phyloP scores from a whole-genome alignment of 2,113 vertebrate genomes.

The Gallinago jamesoni region DNA sequence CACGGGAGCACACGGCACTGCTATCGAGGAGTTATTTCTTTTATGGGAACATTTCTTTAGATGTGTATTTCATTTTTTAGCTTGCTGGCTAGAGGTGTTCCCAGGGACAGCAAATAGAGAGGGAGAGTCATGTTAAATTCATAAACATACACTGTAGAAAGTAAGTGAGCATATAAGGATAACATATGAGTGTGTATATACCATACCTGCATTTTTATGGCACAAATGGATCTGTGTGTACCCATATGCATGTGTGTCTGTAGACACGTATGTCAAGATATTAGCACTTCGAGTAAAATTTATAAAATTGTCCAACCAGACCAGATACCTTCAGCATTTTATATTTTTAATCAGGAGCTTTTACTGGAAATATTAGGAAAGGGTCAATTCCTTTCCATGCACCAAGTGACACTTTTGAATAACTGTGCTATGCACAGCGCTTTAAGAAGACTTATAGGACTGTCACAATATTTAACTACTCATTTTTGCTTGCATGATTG shows the following conservation, averaged over 20 bases:
- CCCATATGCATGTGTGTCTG: not conserved
- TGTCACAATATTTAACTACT: conserved; percentile 74
- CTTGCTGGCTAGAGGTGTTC: conserved; percentile 30
- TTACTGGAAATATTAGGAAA: conserved; percentile 41
- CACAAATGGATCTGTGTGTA: not conserved
- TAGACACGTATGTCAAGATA: not conserved
- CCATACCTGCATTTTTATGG: conserved; percentile 16
- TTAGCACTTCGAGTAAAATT: conserved; percentile 21
- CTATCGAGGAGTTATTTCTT: conserved; percentile 4
- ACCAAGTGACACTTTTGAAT: conserved; percentile 59
- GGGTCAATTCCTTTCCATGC: conserved; percentile 43
- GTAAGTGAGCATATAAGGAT: not conserved
- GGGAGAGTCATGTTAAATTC: conserved; percentile 54
- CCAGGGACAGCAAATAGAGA: conserved; percentile 17
- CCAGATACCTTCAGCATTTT: not conserved
- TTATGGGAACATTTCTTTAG: conserved; percentile 39
- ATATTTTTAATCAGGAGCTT: conserved; percentile 47
- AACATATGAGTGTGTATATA: not conserved
- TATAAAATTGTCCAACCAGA: conserved; percentile 33
- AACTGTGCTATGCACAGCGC: conserved; percentile 28
- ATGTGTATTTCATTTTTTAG: conserved; percentile 45
- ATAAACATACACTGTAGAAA: conserved; percentile 35
- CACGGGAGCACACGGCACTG: not conserved
- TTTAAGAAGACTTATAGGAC: conserved; percentile 61
- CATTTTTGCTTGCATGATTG: conserved; percentile 75